These are phyloP conservation scores for Cynopterus sphinx DNA, from an alignment of 2,797 vertebrate species.

Conservation along the genomic window DNA sequence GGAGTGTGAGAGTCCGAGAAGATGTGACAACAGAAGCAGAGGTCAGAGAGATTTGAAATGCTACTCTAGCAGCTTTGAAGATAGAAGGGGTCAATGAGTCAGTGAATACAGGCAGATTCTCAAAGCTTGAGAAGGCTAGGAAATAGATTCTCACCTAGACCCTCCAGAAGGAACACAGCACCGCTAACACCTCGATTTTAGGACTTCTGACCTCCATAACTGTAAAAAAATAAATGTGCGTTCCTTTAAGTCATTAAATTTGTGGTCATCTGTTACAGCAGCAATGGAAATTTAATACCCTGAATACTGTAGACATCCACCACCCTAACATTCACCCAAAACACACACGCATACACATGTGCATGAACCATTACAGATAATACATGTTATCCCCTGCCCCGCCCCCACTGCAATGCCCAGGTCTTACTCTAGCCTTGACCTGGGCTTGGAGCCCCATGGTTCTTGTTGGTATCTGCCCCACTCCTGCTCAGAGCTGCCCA, in stretches of 20 bases:
- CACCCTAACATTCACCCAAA: neutral
- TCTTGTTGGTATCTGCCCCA: neutral
- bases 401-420: neutral
- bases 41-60: neutral
- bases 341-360: neutral
- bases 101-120: neutral
- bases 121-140: neutral
- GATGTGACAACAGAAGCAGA: neutral
- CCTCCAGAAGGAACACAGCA: neutral
- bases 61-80: neutral
- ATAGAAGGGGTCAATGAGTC: neutral
- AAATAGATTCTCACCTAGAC: neutral
- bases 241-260: neutral
- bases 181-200: neutral
- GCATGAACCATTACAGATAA: neutral
- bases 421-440: neutral
- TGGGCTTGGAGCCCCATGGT: neutral
- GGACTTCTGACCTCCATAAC: neutral
- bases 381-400: neutral
- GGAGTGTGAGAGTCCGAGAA: neutral
- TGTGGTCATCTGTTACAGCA: neutral
- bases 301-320: neutral
- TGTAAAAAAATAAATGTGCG: neutral
- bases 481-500: neutral
- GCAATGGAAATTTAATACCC: neutral